phyloP scores from a whole-genome alignment of 2,113 vertebrate species.

The Peromyscus californicus region DNA sequence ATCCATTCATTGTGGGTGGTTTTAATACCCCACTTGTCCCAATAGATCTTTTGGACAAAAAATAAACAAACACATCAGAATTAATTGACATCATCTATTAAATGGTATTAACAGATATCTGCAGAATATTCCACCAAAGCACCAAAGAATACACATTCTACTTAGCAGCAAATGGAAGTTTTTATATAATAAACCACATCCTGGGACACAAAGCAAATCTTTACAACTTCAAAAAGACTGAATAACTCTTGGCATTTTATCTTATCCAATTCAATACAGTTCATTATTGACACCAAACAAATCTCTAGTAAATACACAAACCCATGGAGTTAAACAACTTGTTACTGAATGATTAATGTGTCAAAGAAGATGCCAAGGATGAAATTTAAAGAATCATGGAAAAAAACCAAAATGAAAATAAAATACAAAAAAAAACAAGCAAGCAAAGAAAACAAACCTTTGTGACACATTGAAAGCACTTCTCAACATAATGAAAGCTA shows the following conservation, averaged over 20 bases:
- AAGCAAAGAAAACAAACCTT: not conserved
- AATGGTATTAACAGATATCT: not conserved
- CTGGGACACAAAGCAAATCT: not conserved
- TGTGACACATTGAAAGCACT: not conserved
- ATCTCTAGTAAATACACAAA: not conserved
- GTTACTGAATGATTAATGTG: not conserved
- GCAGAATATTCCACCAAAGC: not conserved
- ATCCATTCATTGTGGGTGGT: too few relatives aligned
- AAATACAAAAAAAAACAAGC: not conserved
- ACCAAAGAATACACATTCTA: not conserved
- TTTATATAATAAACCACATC: not conserved
- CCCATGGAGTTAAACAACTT: not conserved
- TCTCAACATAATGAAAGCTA: not conserved
- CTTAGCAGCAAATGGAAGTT: not conserved
- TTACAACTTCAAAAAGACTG: not conserved
- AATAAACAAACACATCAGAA: too few relatives aligned
- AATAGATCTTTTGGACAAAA: too few relatives aligned
- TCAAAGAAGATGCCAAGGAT: not conserved
- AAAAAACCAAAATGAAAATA: not conserved
- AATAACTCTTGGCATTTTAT: not conserved
- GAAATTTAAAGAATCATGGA: not conserved
- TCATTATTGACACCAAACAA: not conserved
- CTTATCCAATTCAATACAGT: not conserved
- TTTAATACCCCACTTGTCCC: too few relatives aligned
- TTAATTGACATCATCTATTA: too few relatives aligned